Evolutionary conservation across 2,113 vertebrate genomes (phyloP).

Genomic region (Hippopotamus amphibius): DNA sequence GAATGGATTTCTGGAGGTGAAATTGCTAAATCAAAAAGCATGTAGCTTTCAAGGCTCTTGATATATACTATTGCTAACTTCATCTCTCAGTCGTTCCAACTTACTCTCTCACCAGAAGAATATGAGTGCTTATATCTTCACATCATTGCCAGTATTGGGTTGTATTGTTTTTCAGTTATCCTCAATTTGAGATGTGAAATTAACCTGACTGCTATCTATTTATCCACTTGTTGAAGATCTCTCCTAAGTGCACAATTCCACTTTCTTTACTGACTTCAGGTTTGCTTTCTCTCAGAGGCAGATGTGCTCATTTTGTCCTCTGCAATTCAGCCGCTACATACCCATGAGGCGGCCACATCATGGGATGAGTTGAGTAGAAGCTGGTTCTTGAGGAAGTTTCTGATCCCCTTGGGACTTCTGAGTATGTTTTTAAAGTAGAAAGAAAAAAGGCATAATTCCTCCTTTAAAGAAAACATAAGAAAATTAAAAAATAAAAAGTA

Average conservation of each 20-base stretch:
- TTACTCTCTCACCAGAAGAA: not conserved
- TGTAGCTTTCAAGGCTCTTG: not conserved
- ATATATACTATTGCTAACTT: not conserved
- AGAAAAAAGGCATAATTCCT: not conserved
- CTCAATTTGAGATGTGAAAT: not conserved
- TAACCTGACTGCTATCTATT: not conserved
- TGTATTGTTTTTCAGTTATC: not conserved
- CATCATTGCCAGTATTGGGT: not conserved
- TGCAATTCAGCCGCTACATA: fast-evolving
- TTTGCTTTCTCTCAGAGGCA: not conserved
- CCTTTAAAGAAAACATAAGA: not conserved
- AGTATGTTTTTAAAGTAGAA: slow-evolving; percentile 40
- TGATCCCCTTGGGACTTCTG: not conserved
- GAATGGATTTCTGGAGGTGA: not conserved
- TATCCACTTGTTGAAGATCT: not conserved
- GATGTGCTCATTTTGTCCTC: not conserved
- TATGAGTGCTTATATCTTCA: not conserved
- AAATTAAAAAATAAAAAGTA: not conserved
- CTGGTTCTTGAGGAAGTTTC: not conserved
- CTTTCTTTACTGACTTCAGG: not conserved
- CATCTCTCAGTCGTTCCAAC: not conserved
- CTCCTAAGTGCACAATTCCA: not conserved
- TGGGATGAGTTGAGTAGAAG: not conserved
- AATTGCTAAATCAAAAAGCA: not conserved
- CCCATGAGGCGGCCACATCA: not conserved